These are phyloP conservation scores for Hecatera dysodea DNA, from an alignment of 2,888 invertebrate genomes.

Conservation along the genomic window DNA sequence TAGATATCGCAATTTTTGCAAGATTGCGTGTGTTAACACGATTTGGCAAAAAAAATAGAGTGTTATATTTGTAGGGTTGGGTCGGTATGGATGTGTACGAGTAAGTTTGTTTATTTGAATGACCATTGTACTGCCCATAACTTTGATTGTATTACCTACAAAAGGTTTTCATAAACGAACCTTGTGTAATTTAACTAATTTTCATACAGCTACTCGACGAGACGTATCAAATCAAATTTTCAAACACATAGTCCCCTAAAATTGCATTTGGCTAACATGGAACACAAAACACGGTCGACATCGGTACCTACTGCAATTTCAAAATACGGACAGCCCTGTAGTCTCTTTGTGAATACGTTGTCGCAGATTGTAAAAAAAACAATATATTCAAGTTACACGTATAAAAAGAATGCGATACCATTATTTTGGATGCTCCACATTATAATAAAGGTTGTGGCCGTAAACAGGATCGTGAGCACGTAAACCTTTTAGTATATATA, in stretches of 20 bases:
- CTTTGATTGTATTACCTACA: not conserved
- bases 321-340: slow-evolving; percentile 40
- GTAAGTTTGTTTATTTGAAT: not conserved
- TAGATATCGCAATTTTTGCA: slow-evolving; percentile 15
- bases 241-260: slow-evolving; percentile 13
- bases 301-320: slow-evolving; percentile 8
- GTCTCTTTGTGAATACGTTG: slow-evolving; percentile 49
- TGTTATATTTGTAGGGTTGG: not conserved
- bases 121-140: not conserved
- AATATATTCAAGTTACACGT: slow-evolving; percentile 48
- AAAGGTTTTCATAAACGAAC: slow-evolving; percentile 5
- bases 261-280: slow-evolving; percentile 14
- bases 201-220: slow-evolving; percentile 1
- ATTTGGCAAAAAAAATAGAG: not conserved
- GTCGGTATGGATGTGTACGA: not conserved
- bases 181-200: slow-evolving; percentile 7
- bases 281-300: slow-evolving; percentile 22
- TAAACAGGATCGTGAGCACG: slow-evolving; percentile 41
- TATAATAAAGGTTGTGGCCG: slow-evolving; percentile 54
- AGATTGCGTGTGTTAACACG: slow-evolving; percentile 14
- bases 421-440: slow-evolving; percentile 54
- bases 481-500: slow-evolving; percentile 50
- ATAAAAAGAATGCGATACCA: slow-evolving; percentile 44
- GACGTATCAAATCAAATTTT: slow-evolving; percentile 23
- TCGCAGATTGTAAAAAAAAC: slow-evolving; percentile 52